A percentile compares a stretch with the other conserved stretches of the same genome.
Evolutionary conservation across 2,888 invertebrate species (phyloP).

Genomic region (Phania funesta): DNA sequence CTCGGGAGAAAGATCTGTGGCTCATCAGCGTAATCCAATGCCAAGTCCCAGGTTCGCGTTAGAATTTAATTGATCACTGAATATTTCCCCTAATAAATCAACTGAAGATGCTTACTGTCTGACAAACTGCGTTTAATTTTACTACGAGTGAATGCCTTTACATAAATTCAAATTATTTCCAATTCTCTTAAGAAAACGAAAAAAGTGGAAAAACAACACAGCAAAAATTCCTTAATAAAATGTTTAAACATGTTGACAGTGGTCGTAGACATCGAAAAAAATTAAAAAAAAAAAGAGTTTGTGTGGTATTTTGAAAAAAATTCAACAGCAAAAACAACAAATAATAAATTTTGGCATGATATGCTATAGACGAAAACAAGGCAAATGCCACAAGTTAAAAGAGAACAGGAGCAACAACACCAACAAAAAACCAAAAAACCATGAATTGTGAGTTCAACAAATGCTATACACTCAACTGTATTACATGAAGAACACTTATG

Average conservation of each 20-base stretch:
- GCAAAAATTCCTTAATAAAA: slow-evolving; percentile 33
- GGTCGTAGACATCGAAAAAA: slow-evolving; percentile 40
- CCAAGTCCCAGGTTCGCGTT: no score
- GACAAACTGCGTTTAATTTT: no score
- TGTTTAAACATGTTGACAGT: slow-evolving; percentile 50
- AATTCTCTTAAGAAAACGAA: no score
- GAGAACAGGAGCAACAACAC: not conserved
- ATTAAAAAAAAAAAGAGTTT: not conserved
- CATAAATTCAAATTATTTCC: no score
- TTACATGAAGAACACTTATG: slow-evolving; percentile 10
- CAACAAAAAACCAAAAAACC: not conserved
- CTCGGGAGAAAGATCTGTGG: no score
- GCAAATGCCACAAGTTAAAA: slow-evolving; percentile 47
- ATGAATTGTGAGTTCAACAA: not conserved
- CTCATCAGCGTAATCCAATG: no score
- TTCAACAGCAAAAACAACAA: not conserved
- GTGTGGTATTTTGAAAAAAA: slow-evolving; percentile 22
- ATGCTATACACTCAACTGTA: not conserved
- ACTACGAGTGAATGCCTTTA: no score
- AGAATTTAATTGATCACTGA: no score
- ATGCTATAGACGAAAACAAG: not conserved
- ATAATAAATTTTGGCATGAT: slow-evolving; percentile 35
- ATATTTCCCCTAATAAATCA: no score
- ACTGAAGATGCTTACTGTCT: no score
- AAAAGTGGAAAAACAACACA: not conserved